A percentile compares a stretch with the other conserved stretches of the same genome.
These are phyloP conservation scores for Anableps anableps DNA, from an alignment of 2,797 vertebrate genomes.

Conservation along the genomic window DNA sequence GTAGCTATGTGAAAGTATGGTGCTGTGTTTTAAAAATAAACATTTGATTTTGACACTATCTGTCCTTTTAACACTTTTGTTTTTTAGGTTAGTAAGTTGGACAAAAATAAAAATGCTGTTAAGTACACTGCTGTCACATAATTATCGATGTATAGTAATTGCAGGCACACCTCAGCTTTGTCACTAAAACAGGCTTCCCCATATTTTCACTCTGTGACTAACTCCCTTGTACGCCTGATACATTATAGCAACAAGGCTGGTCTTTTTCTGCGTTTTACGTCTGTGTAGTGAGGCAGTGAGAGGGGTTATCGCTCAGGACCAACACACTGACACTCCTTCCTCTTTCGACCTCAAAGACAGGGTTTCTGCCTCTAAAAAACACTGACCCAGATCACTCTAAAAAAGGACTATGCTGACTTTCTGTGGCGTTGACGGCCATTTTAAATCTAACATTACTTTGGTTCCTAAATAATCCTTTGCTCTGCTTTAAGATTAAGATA, in stretches of 20 bases:
- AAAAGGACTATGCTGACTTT: neutral
- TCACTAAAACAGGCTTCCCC: neutral
- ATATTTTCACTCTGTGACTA: neutral
- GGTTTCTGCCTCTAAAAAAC: neutral
- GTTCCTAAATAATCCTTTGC: neutral
- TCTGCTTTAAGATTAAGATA: neutral
- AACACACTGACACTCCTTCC: constrained; percentile 22
- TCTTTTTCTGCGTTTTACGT: constrained; percentile 1
- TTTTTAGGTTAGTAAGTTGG: neutral
- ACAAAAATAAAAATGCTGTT: neutral
- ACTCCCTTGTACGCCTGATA: constrained; percentile 34
- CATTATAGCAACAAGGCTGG: constrained; percentile 20
- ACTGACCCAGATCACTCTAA: neutral
- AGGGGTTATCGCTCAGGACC: constrained; percentile 8
- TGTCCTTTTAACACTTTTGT: no score
- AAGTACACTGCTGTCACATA: neutral
- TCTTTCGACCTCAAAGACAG: neutral
- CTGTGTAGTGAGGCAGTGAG: constrained; percentile 12
- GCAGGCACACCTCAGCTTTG: neutral
- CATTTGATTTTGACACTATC: neutral
- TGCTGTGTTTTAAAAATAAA: neutral
- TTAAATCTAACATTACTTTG: neutral
- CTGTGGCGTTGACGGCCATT: neutral
- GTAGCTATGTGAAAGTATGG: neutral
- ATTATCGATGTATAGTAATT: neutral